phyloP scores from a whole-genome alignment of 2,888 invertebrate genomes.

The Acrobasis suavella region DNA sequence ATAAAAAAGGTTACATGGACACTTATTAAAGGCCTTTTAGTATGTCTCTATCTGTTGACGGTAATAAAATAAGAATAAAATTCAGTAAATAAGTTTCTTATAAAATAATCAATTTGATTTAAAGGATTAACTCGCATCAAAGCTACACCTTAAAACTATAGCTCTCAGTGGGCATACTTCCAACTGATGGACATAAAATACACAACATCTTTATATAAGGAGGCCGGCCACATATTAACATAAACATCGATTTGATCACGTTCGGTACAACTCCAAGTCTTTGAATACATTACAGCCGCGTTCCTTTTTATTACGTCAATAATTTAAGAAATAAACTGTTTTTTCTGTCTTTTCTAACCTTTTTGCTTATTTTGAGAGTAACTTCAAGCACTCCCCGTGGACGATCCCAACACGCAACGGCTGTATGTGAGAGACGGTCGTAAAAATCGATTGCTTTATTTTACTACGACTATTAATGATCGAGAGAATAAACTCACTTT shows the following conservation, averaged over 20 bases:
- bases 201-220: slow-evolving; percentile 70
- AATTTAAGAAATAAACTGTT: slow-evolving; percentile 71
- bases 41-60: no score
- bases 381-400: slow-evolving; percentile 46
- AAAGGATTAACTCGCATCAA: no score
- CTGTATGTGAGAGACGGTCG: slow-evolving; percentile 46
- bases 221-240: slow-evolving; percentile 61
- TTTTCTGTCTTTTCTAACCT: slow-evolving; percentile 42
- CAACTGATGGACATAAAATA: slow-evolving; percentile 57
- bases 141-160: slow-evolving; percentile 37
- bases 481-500: slow-evolving; percentile 41
- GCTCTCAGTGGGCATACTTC: slow-evolving; percentile 47
- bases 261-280: slow-evolving; percentile 61
- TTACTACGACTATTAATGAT: slow-evolving; percentile 50
- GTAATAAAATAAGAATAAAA: no score
- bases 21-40: no score
- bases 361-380: slow-evolving; percentile 37
- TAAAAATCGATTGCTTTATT: slow-evolving; percentile 67
- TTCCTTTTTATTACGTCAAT: slow-evolving; percentile 71
- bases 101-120: no score
- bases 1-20: no score
- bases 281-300: slow-evolving; percentile 69
- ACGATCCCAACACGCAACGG: slow-evolving; percentile 38
- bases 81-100: no score
- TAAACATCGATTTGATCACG: slow-evolving; percentile 70